A percentile compares a stretch with the other conserved stretches of the same genome.
phyloP scores from a whole-genome alignment of 2,797 vertebrate species.

The Brotogeris chrysoptera region DNA sequence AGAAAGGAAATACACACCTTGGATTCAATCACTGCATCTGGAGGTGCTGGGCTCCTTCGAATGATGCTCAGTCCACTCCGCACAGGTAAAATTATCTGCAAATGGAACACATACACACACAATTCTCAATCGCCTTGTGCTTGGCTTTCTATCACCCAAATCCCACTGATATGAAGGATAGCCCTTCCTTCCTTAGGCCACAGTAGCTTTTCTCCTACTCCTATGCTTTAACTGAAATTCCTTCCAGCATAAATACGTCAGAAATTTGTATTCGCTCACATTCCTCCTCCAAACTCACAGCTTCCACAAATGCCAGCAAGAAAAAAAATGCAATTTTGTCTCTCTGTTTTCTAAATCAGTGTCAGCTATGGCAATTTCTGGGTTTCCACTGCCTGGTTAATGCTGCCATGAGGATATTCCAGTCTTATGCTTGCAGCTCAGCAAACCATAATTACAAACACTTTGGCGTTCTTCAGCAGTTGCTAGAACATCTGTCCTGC shows the following conservation, averaged over 20 bases:
- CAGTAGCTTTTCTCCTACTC: not conserved
- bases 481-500: not conserved
- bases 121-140: not conserved
- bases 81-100: conserved; percentile 80
- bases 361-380: not conserved
- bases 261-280: not conserved
- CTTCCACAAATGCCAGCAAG: not conserved
- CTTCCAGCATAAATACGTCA: not conserved
- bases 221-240: not conserved
- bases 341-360: not conserved
- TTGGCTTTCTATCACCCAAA: not conserved
- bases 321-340: not conserved
- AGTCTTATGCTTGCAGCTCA: not conserved
- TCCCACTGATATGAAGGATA: not conserved
- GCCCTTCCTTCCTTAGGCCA: not conserved
- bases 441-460: not conserved
- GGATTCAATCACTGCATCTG: conserved; percentile 51
- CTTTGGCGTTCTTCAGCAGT: not conserved
- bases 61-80: conserved; percentile 82
- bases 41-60: conserved; percentile 41
- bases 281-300: not conserved
- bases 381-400: not conserved
- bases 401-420: not conserved
- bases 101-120: not conserved
- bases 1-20: conserved; percentile 7